These are phyloP conservation scores for Papilio polyxenes DNA, from an alignment of 1,140 invertebrate species.

Conservation along the genomic window DNA sequence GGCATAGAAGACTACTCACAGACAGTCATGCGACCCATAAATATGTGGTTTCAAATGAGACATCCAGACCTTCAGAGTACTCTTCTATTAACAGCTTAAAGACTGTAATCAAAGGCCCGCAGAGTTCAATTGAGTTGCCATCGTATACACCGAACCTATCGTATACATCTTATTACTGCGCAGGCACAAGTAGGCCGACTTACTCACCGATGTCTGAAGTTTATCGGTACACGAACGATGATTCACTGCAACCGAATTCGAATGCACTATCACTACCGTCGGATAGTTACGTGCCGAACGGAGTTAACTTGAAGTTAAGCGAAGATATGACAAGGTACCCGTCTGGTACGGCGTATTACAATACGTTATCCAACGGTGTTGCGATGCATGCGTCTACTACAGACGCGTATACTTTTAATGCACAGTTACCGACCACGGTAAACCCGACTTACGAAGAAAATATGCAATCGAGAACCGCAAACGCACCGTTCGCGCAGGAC, in stretches of 20 bases:
- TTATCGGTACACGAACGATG: constrained; percentile 74
- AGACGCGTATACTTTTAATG: constrained; percentile 61
- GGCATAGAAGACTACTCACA: constrained; percentile 63
- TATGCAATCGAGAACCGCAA: constrained; percentile 53
- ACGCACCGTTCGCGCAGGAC: constrained; percentile 59
- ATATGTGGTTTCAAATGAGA: constrained; percentile 62
- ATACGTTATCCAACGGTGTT: constrained; percentile 56
- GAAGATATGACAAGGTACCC: constrained; percentile 67
- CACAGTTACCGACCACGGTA: constrained; percentile 53
- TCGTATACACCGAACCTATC: constrained; percentile 72
- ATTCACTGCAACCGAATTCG: constrained; percentile 70
- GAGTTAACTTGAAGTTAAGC: constrained; percentile 66
- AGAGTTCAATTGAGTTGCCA: constrained; percentile 64
- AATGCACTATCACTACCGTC: constrained; percentile 59
- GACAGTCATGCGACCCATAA: constrained; percentile 69
- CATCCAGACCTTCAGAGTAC: constrained; percentile 64
- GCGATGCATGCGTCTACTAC: constrained; percentile 57
- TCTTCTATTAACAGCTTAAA: constrained; percentile 58
- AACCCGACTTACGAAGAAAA: constrained; percentile 68
- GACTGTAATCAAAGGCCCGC: constrained; percentile 65
- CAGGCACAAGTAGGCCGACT: constrained; percentile 56
- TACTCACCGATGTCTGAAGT: constrained; percentile 73
- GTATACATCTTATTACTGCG: constrained; percentile 67
- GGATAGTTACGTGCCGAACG: constrained; percentile 73
- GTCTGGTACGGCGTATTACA: constrained; percentile 62